Percentiles rank a stretch among this genome's conserved stretches.
These are phyloP conservation scores for Apoderus coryli DNA, from an alignment of 2,888 invertebrate genomes.

Conservation along the genomic window DNA sequence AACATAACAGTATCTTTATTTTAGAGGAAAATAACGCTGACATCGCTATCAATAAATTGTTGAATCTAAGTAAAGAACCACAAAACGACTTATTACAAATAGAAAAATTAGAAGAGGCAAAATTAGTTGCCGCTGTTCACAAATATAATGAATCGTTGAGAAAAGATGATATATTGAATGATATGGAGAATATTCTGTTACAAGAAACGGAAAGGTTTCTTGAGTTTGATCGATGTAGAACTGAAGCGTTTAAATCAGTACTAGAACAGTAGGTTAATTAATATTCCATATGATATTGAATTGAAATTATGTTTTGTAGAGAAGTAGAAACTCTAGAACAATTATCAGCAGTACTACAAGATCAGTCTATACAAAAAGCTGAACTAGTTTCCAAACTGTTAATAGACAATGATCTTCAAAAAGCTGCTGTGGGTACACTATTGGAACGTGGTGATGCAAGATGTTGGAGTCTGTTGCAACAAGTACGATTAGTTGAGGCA, in stretches of 20 bases:
- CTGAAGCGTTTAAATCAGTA: constrained; percentile 42
- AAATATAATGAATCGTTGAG: constrained; percentile 41
- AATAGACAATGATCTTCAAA: constrained; percentile 56
- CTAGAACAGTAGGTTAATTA: constrained; percentile 42
- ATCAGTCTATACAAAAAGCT: constrained; percentile 46
- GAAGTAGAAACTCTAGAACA: constrained; percentile 48
- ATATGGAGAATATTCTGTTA: constrained; percentile 54
- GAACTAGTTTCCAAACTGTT: constrained; percentile 45
- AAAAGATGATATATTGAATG: constrained; percentile 52
- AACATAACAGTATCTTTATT: constrained; percentile 16
- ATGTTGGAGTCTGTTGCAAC: constrained; percentile 62
- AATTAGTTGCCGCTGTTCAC: constrained; percentile 42
- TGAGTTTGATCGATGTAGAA: constrained; percentile 43
- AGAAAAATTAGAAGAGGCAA: constrained; percentile 52
- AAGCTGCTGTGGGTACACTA: constrained; percentile 54
- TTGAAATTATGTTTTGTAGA: constrained; percentile 23
- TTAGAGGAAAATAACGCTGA: constrained; percentile 51
- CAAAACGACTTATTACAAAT: constrained; percentile 48
- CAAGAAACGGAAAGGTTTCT: constrained; percentile 50
- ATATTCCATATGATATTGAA: constrained; percentile 1
- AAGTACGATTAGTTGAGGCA: constrained; percentile 55
- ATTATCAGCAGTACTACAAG: constrained; percentile 42
- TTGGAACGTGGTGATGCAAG: constrained; percentile 54
- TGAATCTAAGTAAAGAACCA: constrained; percentile 46
- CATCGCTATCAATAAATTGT: constrained; percentile 48